Evolutionary conservation across 2,113 vertebrate species (phyloP), one percentile per base, ranked within the genome.

Genomic region (Microtus richardsoni): DNA sequence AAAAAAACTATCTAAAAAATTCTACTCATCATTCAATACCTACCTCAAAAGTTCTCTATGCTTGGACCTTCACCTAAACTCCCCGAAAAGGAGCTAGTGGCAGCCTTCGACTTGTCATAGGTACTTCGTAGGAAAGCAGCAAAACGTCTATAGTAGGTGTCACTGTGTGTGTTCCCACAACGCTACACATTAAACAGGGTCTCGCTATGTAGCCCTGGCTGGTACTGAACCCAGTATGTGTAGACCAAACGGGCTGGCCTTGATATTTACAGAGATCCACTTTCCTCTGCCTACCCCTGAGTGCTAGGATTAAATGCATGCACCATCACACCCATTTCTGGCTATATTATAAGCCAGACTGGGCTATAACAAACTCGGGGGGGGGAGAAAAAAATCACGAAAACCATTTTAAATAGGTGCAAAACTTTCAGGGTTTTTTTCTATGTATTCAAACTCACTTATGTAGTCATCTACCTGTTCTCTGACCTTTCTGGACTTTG

Each of bases 371-470:
- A 58, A 60, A 82, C 33, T 39, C 54, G 8, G 22, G 52, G 36
- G 33, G 7, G 13, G 13, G 21, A 1, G 8, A 7, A n/a, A 64
- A 86, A 86, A 86, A 49, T 33, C 78, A 16, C 13, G 4, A n/a
- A 26, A 39, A 52, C 16, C 9, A 62, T 79, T 58, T 93, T 52
- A 95, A 92, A 94, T 54, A 84, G 11, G 14, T 68, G n/a, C 39
- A 91, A 94, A 92, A 90, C 28, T 52, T 94, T 80, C n/a, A 44
- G 85, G 26, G 21, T 54, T 54, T 39, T 17, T 71, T 47, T 54
- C 93, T 62, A 71, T 49, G 88, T 52, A 86, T 62, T 86, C 79
- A 60, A 91, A 92, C 85, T 77, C 47, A 60, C 47, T 64, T 93
- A 60, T 7, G 16, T 87, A 89, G 58, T 93, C 26, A 90, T 73